A percentile compares a stretch with the other conserved stretches of the same genome.
phyloP scores from a whole-genome alignment of 2,113 vertebrate genomes.

The Zosterops lateralis region DNA sequence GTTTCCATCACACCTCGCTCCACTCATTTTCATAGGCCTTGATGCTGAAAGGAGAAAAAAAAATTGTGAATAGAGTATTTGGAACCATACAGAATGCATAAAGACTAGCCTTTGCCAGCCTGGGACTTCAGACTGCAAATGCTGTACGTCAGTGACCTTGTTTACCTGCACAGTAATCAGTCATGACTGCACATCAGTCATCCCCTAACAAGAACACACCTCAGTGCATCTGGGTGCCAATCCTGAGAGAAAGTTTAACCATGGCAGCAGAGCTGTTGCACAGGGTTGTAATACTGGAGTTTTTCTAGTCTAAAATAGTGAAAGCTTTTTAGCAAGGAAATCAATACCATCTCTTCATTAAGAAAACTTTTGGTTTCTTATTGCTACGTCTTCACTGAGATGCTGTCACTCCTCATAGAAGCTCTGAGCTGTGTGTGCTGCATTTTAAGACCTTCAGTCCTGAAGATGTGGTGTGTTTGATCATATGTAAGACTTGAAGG shows the following conservation, averaged over 20 bases:
- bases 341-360: neutral
- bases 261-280: neutral
- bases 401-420: neutral
- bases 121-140: neutral
- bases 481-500: neutral
- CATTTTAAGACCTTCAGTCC: neutral
- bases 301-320: neutral
- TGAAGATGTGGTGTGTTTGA: neutral
- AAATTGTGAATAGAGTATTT: neutral
- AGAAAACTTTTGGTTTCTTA: neutral
- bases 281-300: neutral
- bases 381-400: neutral
- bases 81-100: neutral
- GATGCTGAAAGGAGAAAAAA: neutral
- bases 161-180: neutral
- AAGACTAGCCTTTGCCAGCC: neutral
- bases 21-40: neutral
- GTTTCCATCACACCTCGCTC: neutral
- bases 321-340: neutral
- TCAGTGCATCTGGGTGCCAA: neutral
- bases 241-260: neutral
- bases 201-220: neutral
- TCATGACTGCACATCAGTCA: neutral
- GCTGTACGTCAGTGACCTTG: neutral
- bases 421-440: neutral